A percentile compares a stretch with the other conserved stretches of the same genome.
Conservation (phyloP, 2,888 invertebrate species). For the Eupsilia transversa region DNA sequence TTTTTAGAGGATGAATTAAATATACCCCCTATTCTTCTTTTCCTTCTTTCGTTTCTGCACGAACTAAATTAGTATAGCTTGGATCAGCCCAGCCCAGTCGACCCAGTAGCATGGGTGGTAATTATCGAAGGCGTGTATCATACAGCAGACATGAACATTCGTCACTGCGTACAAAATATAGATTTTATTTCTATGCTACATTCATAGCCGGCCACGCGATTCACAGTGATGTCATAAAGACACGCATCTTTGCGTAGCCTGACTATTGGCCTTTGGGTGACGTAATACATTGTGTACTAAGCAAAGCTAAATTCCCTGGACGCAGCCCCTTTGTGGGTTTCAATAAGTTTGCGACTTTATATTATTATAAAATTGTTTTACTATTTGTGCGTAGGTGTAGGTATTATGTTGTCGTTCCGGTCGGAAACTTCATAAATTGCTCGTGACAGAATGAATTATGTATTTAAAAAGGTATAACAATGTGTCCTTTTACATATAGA, state of each 20-base stretch:
- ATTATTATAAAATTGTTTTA: neutral
- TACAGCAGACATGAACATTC: neutral
- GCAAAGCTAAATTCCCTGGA: neutral
- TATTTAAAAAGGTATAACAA: slow-evolving; percentile 1
- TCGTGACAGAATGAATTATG: slow-evolving; percentile 15
- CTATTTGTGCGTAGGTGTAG: neutral
- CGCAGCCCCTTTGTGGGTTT: neutral
- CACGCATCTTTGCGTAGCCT: slow-evolving; percentile 9
- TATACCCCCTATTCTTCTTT: neutral
- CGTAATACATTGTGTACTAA: slow-evolving; percentile 14
- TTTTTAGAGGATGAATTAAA: neutral
- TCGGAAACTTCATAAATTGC: slow-evolving; percentile 23
- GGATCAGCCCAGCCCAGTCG: neutral
- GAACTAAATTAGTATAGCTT: neutral
- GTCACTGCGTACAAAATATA: slow-evolving; percentile 6
- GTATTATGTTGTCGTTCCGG: slow-evolving; percentile 16
- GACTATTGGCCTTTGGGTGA: slow-evolving; percentile 5
- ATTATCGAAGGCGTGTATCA: neutral
- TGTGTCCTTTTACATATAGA: neutral
- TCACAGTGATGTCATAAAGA: slow-evolving; percentile 19
- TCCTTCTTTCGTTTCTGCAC: neutral
- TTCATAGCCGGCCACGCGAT: neutral
- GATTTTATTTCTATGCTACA: neutral
- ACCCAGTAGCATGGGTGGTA: neutral
- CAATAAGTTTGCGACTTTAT: neutral